These are phyloP conservation scores for pig (Sus scrofa) DNA, from an alignment of 2,113 vertebrate genomes.

Conservation along the genomic window T2T-Sscrofa CM000828.6:68559001-68559500, in stretches of 20 bases:
- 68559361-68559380: constrained; percentile 26
- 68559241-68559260: background rate
- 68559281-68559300: background rate
- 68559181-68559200: background rate
- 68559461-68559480: background rate
- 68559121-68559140: background rate
- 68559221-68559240: background rate
- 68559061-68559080: constrained; percentile 32
- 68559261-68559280: rapidly evolving
- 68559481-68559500: constrained; percentile 17
- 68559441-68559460: constrained; percentile 22
- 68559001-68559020: constrained; percentile 79
- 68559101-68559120: background rate
- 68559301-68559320: background rate
- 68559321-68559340: background rate
- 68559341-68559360: background rate
- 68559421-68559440: background rate
- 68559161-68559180: background rate
- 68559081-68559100: background rate
- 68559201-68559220: rapidly evolving
- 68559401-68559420: background rate
- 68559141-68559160: rapidly evolving
- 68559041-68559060: background rate
- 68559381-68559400: background rate
- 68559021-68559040: constrained; percentile 56